Conservation (phyloP, 1,140 invertebrate species). For the Drosophila takahashii region DNA sequence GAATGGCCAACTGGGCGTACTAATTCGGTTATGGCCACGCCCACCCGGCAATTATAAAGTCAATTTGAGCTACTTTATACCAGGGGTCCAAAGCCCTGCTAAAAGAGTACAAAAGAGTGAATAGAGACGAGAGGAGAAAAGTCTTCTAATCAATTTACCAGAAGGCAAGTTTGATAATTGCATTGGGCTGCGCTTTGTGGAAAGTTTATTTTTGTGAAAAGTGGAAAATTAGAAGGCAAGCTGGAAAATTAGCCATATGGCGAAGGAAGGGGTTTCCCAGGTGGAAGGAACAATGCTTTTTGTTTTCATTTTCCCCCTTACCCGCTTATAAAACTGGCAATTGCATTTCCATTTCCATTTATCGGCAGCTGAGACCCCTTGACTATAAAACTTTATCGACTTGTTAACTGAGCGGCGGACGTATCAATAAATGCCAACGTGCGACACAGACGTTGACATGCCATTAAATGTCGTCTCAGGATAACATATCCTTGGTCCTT, state of each 20-base stretch:
- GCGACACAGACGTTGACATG: conserved; percentile 71
- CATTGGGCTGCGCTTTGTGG: conserved; percentile 58
- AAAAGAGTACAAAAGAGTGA: neutral
- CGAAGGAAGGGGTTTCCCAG: conserved; percentile 20
- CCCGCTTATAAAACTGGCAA: conserved; percentile 50
- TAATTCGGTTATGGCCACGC: conserved; percentile 50
- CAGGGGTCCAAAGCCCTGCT: conserved; percentile 5
- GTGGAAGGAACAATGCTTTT: conserved; percentile 20
- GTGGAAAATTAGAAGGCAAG: conserved; percentile 61
- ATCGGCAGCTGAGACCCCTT: conserved; percentile 64
- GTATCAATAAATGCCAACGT: conserved; percentile 76
- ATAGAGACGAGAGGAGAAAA: conserved; percentile 34
- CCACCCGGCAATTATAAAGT: conserved; percentile 60
- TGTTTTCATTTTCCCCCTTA: neutral
- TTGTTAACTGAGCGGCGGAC: conserved; percentile 72
- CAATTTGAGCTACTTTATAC: conserved; percentile 54
- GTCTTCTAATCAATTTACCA: conserved; percentile 70
- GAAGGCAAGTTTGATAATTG: conserved; percentile 51
- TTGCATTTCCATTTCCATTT: conserved; percentile 71
- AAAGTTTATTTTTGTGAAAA: conserved; percentile 54
- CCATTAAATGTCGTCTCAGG: conserved; percentile 68
- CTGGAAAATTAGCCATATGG: conserved; percentile 74
- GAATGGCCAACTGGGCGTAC: conserved; percentile 26
- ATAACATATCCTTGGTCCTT: conserved; percentile 50
- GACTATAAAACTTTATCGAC: conserved; percentile 78